These are phyloP conservation scores for Sternotherus odoratus DNA, from an alignment of 2,797 vertebrate genomes.

Conservation along the genomic window DNA sequence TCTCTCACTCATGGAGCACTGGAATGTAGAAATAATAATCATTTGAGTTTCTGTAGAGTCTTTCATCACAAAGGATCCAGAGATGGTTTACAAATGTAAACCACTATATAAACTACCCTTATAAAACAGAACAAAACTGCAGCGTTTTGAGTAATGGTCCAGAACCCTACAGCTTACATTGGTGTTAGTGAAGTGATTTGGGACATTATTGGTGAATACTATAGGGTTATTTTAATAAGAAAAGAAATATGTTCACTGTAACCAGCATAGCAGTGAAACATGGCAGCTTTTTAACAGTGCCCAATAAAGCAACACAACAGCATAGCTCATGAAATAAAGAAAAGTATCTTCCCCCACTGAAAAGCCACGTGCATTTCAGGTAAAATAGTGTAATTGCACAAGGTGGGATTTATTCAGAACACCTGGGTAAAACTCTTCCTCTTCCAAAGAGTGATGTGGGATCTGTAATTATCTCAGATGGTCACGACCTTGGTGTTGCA, in stretches of 20 bases:
- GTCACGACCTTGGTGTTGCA: background rate
- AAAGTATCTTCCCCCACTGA: background rate
- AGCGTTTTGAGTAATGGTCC: constrained; percentile 56
- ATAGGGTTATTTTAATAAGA: constrained; percentile 41
- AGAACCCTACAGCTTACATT: constrained; percentile 52
- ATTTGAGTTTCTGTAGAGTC: constrained; percentile 45
- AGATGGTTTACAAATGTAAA: constrained; percentile 73
- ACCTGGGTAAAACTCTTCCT: background rate
- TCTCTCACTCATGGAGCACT: constrained; percentile 50
- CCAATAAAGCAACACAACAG: background rate
- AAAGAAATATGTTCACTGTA: constrained; percentile 7
- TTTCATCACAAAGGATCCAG: constrained; percentile 59
- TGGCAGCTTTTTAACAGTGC: background rate
- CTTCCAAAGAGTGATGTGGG: rapidly evolving
- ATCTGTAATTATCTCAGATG: background rate
- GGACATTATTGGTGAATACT: constrained; percentile 34
- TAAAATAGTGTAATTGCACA: background rate
- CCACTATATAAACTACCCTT: constrained; percentile 52
- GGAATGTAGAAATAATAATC: constrained; percentile 64
- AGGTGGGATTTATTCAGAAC: background rate
- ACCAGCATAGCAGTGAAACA: background rate
- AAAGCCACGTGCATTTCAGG: background rate
- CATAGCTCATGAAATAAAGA: background rate
- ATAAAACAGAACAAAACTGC: constrained; percentile 57
- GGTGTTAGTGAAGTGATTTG: constrained; percentile 37